Conservation (phyloP, 2,797 vertebrate species). For the Cephalopachus bancanus region DNA sequence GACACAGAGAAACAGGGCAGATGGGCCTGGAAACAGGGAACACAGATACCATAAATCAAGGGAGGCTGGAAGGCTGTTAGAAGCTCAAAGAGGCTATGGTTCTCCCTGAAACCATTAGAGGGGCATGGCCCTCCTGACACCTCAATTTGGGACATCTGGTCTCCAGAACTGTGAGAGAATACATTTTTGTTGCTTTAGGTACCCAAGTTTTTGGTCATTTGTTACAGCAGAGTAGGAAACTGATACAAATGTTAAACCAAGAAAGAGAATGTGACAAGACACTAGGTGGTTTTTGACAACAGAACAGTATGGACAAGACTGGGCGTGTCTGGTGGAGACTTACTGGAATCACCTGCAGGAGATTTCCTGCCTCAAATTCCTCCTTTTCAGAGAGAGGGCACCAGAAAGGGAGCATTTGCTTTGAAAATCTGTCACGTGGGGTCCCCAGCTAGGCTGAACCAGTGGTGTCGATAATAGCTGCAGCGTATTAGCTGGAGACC, state of each 20-base stretch:
- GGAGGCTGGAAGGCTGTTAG: background rate
- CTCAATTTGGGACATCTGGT: background rate
- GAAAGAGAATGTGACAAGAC: background rate
- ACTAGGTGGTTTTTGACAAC: background rate
- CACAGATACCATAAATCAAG: background rate
- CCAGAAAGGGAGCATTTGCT: background rate
- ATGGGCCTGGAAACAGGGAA: background rate
- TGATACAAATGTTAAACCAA: background rate
- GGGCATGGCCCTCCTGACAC: background rate
- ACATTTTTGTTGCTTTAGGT: background rate
- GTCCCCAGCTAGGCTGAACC: background rate
- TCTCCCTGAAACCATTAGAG: background rate
- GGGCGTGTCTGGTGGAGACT: background rate
- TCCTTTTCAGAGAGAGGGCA: background rate
- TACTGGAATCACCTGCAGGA: background rate
- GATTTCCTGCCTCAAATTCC: background rate
- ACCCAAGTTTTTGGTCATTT: background rate
- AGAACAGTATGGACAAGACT: background rate
- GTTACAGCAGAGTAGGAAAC: background rate
- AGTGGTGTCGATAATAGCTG: background rate
- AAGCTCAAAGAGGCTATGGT: background rate
- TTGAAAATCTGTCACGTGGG: background rate
- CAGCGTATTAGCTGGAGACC: background rate
- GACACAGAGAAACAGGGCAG: background rate
- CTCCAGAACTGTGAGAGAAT: slow-evolving; percentile 2